Evolutionary conservation across 2,888 invertebrate species (phyloP).

Genomic region (Ophion ellenae): DNA sequence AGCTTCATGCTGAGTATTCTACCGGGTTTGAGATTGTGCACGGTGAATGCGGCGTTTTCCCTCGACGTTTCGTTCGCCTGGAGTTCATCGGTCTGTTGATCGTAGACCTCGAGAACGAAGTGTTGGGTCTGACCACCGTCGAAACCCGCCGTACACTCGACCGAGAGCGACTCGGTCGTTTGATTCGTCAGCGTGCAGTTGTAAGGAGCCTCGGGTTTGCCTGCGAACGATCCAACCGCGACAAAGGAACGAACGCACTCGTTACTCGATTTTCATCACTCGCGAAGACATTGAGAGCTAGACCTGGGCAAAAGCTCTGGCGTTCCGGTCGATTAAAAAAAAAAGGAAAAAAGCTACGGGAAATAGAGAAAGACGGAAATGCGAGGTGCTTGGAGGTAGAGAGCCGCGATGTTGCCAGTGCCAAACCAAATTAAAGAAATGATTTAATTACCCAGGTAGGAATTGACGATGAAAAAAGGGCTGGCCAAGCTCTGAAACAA

Average conservation of each 20-base stretch:
- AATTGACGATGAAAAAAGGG: too few species aligned
- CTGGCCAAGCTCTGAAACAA: too few species aligned
- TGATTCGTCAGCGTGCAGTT: constrained; percentile 92
- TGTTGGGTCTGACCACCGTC: constrained; percentile 91
- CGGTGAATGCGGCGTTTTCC: constrained; percentile 89
- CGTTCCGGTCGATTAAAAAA: background rate
- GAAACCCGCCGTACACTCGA: constrained; percentile 90
- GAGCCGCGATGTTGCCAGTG: background rate
- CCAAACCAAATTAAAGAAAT: background rate
- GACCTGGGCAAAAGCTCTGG: background rate
- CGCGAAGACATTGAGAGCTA: background rate
- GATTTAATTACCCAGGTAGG: too few species aligned
- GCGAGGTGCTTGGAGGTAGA: constrained; percentile 31
- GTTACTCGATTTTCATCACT: background rate
- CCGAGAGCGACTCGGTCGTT: constrained; percentile 91
- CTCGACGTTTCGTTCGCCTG: constrained; percentile 89
- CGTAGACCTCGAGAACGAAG: constrained; percentile 90
- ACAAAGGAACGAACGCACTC: background rate
- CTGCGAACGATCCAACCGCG: constrained; percentile 78
- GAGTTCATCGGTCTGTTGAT: constrained; percentile 87
- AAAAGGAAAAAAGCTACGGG: background rate
- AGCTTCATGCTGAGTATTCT: constrained; percentile 91
- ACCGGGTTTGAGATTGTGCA: constrained; percentile 91
- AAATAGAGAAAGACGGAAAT: constrained; percentile 11
- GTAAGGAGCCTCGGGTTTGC: constrained; percentile 90